Evolutionary conservation across 2,113 vertebrate species (phyloP).

Genomic region (Phylloscopus trochiloides): DNA sequence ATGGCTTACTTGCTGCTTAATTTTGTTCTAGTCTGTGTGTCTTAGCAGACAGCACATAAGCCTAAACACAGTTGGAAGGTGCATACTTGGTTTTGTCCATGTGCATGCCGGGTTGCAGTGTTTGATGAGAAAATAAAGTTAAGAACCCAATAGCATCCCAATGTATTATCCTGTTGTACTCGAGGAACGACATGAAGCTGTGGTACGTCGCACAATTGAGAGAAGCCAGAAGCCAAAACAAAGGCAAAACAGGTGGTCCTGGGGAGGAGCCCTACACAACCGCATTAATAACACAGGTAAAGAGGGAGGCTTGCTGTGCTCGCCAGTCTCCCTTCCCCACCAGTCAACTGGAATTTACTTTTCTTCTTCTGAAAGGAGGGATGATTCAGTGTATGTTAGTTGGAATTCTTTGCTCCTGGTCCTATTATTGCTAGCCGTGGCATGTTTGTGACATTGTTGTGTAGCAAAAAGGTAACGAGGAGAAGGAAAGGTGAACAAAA

Average conservation of each 20-base stretch:
- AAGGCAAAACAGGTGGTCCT: constrained; percentile 77
- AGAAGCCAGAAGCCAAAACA: constrained; percentile 87
- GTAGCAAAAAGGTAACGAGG: not conserved
- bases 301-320: not conserved
- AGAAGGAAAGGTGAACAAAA: not conserved
- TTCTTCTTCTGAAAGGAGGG: not conserved
- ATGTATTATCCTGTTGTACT: not conserved
- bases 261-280: constrained; percentile 79
- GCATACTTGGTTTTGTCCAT: not conserved
- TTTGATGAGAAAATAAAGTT: not conserved
- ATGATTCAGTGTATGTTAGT: not conserved
- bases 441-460: not conserved
- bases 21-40: not conserved
- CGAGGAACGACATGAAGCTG: constrained; percentile 90
- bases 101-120: not conserved
- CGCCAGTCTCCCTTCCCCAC: not conserved
- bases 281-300: constrained; percentile 79
- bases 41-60: not conserved
- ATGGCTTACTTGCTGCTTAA: not conserved
- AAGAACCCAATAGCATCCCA: not conserved
- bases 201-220: constrained; percentile 86
- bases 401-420: not conserved
- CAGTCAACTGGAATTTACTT: not conserved
- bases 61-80: not conserved
- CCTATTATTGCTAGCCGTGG: not conserved